Conservation (phyloP, 2,113 vertebrate genomes). For the Coregonus clupeaformis region DNA sequence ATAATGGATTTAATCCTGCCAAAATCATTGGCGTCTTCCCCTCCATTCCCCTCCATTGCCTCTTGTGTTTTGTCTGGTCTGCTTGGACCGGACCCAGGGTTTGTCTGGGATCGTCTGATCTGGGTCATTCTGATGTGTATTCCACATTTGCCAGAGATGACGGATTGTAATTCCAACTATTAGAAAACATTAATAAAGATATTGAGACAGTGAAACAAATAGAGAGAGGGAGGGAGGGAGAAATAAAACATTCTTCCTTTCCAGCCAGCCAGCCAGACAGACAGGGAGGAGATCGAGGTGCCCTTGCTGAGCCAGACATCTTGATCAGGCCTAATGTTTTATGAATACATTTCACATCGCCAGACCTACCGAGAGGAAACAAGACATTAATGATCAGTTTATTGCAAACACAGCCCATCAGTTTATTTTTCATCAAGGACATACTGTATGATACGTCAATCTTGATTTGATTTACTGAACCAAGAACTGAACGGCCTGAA, state of each 20-base stretch:
- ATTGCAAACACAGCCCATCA: neutral
- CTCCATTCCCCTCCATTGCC: neutral
- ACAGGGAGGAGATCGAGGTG: constrained; percentile 2
- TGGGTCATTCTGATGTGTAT: constrained; percentile 23
- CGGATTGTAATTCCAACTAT: constrained; percentile 29
- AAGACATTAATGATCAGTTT: neutral
- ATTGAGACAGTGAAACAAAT: neutral
- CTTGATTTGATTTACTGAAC: neutral
- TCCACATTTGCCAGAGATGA: constrained; percentile 31
- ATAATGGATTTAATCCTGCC: constrained; percentile 33
- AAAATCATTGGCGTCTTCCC: constrained; percentile 26
- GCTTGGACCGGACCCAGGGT: constrained; percentile 20
- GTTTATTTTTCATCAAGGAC: constrained; percentile 9
- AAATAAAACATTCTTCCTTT: neutral
- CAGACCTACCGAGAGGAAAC: constrained; percentile 3
- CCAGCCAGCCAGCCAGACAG: constrained; percentile 3
- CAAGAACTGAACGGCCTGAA: too few relatives aligned
- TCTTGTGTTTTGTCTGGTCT: constrained; percentile 18
- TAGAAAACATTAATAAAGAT: constrained; percentile 24
- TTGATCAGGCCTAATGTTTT: constrained; percentile 17
- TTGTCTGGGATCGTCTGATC: constrained; percentile 37
- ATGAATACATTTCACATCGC: neutral
- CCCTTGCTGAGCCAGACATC: constrained; percentile 21
- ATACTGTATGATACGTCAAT: neutral
- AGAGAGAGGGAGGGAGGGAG: neutral